Conservation (phyloP, 37 sponge, comb jelly and placozoan species). For the Beroe ovata region DNA sequence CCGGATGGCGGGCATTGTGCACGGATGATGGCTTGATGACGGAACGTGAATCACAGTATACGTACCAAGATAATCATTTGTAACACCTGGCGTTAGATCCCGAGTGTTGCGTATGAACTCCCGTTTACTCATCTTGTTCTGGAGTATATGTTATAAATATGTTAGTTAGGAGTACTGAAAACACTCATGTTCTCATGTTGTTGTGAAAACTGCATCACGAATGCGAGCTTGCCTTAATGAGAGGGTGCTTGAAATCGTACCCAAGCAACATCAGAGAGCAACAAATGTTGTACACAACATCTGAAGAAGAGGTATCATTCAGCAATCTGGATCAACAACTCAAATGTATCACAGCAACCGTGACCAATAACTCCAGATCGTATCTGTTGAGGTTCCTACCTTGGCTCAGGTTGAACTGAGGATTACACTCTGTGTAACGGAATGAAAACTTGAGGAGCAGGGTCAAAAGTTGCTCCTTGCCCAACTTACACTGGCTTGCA, state of each 20-base stretch:
- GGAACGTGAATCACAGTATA: too few relatives aligned
- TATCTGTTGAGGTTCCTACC: neutral
- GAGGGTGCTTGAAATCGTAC: conserved; percentile 5
- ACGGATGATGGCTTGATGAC: too few relatives aligned
- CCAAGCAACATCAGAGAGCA: conserved; percentile 36
- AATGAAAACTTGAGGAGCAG: conserved; percentile 9
- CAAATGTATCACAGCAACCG: too few relatives aligned
- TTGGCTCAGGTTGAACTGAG: neutral
- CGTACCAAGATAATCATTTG: conserved; percentile 33
- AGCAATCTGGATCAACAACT: too few relatives aligned
- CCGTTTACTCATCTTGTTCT: conserved; percentile 58
- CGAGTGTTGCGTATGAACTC: conserved; percentile 47
- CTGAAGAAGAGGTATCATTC: neutral
- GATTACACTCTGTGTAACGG: conserved; percentile 19
- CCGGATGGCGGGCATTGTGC: too few relatives aligned
- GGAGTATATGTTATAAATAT: too few relatives aligned
- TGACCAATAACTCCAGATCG: neutral
- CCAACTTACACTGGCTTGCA: conserved; percentile 8
- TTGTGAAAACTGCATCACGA: too few relatives aligned
- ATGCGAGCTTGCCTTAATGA: conserved; percentile 22
- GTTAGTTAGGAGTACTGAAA: too few relatives aligned
- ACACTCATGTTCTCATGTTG: too few relatives aligned
- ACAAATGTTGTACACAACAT: conserved; percentile 42
- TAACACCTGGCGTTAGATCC: conserved; percentile 19
- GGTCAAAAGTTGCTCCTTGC: neutral